Base-by-base conservation (phyloP, 1,140 invertebrate genomes). In the Orchesella cincta region DNA sequence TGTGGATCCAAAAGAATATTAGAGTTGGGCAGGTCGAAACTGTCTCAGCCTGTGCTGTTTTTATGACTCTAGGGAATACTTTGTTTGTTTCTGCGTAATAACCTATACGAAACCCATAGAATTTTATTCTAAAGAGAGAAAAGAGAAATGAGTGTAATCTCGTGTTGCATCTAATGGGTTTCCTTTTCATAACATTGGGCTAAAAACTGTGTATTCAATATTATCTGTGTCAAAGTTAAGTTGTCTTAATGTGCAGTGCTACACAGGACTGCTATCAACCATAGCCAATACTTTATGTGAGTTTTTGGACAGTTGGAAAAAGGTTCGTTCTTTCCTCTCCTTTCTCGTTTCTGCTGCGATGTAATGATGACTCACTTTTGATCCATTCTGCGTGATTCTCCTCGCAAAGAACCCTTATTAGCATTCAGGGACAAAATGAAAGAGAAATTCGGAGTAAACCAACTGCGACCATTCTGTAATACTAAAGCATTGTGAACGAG, bases 111-210 rank as follows among this genome's bases (percentile, higher is more conserved):
- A n/a, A 18, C n/a, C 54, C 12, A 57, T 57, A 57, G 12, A 57
- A 57, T 5, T 57, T 57, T 57, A 57, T 5, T 57, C 5, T n/a
- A 57, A 14, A 57, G 12, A 3, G 54, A 26, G 12, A 26, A 18
- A 57, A 26, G 12, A n/a, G n/a, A 18, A 57, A 57, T 3, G 26
- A 57, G 54, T 57, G 54, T 26, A 31, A 67, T 67, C 62, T 67
- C 62, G 62, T 67, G 62, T 67, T 33, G 62, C 28, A 67, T 67
- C 62, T 67, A 67, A 67, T 67, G 12, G 62, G 14, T 33, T 29
- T 67, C 31, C 62, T 57, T 57, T 67, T 23, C 31, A 1, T n/a
- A 14, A 67, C 33, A 31, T 18, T 1, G 33, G 1, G 14, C 29
- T 12, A 67, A 29, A 67, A 29, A 67, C 8, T 67, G 8, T 31